Evolutionary conservation across 2,888 invertebrate species (phyloP).

Genomic region (Cylindroiulus punctatus): DNA sequence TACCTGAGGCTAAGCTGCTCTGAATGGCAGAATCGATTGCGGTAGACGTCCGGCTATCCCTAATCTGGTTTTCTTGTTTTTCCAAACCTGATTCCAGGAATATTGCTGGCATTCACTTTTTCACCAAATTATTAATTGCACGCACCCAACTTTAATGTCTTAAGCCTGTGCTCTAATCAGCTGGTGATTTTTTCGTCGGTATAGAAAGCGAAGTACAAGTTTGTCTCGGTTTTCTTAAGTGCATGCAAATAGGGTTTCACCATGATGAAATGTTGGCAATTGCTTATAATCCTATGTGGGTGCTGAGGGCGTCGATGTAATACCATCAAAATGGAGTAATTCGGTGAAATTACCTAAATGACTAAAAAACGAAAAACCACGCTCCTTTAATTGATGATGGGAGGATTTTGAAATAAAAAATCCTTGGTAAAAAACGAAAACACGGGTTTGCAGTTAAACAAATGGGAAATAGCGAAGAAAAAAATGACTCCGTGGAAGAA

Average conservation of each 20-base stretch:
- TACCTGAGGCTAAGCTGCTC: too few relatives aligned
- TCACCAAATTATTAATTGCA: too few relatives aligned
- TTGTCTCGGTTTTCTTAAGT: neutral
- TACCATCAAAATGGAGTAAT: neutral
- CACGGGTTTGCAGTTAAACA: slow-evolving; percentile 37
- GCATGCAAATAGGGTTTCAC: neutral
- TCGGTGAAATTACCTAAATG: neutral
- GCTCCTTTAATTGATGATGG: slow-evolving; percentile 16
- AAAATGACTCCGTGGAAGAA: neutral
- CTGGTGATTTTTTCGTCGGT: too few relatives aligned
- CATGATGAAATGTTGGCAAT: neutral
- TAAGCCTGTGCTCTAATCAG: too few relatives aligned
- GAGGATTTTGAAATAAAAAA: neutral
- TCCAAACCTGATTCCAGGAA: too few relatives aligned
- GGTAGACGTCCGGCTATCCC: too few relatives aligned
- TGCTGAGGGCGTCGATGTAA: neutral
- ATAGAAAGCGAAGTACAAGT: neutral
- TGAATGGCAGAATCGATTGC: too few relatives aligned
- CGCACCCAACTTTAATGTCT: too few relatives aligned
- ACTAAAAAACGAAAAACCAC: neutral
- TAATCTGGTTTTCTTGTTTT: too few relatives aligned
- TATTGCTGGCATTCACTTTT: too few relatives aligned
- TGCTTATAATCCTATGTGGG: neutral
- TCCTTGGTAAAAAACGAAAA: neutral
- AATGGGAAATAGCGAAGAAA: neutral